Conservation (phyloP, 2,797 vertebrate species). For the Enteromius anoplus region DNA sequence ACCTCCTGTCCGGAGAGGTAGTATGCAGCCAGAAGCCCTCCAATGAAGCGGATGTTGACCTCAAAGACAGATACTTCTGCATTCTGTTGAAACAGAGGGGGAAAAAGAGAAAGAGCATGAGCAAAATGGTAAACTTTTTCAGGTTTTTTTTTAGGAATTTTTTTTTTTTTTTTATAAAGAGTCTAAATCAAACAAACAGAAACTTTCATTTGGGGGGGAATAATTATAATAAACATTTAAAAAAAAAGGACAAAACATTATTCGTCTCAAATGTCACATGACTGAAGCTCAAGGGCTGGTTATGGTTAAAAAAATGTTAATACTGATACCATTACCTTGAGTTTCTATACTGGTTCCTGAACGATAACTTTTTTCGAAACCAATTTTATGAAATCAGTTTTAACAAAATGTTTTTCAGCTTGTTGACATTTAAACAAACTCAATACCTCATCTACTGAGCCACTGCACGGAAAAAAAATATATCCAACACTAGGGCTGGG, state of each 20-base stretch:
- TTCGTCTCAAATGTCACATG: neutral
- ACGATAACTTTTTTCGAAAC: no score
- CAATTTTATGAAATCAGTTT: no score
- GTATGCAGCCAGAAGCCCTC: slow-evolving; percentile 92
- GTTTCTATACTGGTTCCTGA: no score
- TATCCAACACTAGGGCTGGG: no score
- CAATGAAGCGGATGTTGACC: slow-evolving; percentile 98
- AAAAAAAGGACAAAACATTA: neutral
- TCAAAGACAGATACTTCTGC: slow-evolving; percentile 98
- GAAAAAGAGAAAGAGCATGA: neutral
- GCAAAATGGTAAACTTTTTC: slow-evolving; percentile 33
- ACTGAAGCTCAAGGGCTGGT: no score
- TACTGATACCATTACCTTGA: no score
- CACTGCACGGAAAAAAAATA: no score
- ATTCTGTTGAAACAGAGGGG: slow-evolving; percentile 80
- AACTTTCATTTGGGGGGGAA: neutral
- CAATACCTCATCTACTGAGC: no score
- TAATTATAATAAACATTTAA: neutral
- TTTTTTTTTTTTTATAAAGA: no score
- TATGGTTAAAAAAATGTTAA: no score
- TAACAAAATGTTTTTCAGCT: no score
- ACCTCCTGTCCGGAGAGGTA: slow-evolving; percentile 99
- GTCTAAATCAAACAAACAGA: neutral
- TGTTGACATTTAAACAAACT: no score
- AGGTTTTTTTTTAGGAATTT: neutral